Evolutionary conservation across 1,140 invertebrate genomes (phyloP).

Genomic region (Mesaphorura yosii): DNA sequence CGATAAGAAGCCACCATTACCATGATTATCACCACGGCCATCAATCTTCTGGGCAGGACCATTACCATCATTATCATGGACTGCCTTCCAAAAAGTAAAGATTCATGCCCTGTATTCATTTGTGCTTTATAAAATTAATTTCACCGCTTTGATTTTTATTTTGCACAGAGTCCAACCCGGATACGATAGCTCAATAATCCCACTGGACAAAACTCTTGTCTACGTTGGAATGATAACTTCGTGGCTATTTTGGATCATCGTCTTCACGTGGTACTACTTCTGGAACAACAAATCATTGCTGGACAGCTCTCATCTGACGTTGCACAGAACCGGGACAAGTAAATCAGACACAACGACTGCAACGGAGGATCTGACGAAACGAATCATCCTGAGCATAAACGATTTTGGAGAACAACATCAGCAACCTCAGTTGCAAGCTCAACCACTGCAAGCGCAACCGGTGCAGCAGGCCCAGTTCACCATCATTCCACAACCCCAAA

Average conservation of each 20-base stretch:
- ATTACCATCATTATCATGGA: not conserved
- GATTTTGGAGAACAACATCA: not conserved
- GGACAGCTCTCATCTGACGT: not conserved
- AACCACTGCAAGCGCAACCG: not conserved
- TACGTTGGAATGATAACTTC: constrained; percentile 19
- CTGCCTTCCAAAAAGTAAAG: constrained; percentile 1
- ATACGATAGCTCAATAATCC: constrained; percentile 5
- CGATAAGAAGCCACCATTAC: too few species aligned
- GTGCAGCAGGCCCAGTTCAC: too few species aligned
- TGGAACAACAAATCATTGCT: constrained; percentile 3
- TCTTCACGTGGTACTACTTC: constrained; percentile 16
- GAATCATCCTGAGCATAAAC: not conserved
- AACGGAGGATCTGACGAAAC: constrained; percentile 1
- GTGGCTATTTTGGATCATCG: constrained; percentile 26
- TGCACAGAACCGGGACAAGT: not conserved
- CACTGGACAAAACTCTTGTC: constrained; percentile 21
- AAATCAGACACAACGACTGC: too few species aligned
- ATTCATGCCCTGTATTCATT: not conserved
- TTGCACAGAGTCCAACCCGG: not conserved
- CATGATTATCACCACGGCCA: too few species aligned
- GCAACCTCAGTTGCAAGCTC: not conserved
- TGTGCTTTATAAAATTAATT: not conserved
- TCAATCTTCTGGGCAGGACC: not conserved
- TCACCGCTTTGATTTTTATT: constrained; percentile 1
- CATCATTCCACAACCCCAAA: too few species aligned